Percentiles rank a stretch among this genome's conserved stretches.
phyloP scores from a whole-genome alignment of 2,797 vertebrate genomes.

The Phoeniculus purpureus region DNA sequence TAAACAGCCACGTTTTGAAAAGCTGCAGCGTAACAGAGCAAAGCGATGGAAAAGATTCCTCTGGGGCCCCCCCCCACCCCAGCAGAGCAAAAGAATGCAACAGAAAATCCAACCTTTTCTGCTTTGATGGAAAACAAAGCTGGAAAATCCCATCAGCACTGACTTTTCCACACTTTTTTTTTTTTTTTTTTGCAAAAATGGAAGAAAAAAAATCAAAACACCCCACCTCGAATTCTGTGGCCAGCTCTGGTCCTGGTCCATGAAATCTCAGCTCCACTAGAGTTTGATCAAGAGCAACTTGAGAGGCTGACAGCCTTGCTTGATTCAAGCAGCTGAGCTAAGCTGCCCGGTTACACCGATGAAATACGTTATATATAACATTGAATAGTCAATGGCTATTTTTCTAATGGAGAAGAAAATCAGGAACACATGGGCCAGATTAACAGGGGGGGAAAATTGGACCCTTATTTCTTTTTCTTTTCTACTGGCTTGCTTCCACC shows the following conservation, averaged over 20 bases:
- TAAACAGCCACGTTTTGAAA: background rate
- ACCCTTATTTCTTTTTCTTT: background rate
- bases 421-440: background rate
- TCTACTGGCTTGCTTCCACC: background rate
- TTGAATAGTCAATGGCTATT: background rate
- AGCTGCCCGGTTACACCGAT: background rate
- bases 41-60: background rate
- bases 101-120: background rate
- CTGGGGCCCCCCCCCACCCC: background rate
- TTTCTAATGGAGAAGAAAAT: constrained; percentile 21
- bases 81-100: background rate
- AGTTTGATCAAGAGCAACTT: background rate
- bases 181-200: background rate
- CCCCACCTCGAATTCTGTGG: background rate
- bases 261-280: background rate
- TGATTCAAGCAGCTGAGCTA: background rate
- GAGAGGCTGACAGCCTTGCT: background rate
- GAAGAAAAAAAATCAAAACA: background rate
- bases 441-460: background rate
- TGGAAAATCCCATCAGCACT: background rate
- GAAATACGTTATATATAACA: background rate
- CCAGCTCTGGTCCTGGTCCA: background rate
- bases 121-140: background rate
- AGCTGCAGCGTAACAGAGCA: background rate
- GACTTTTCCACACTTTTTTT: background rate